Conservation (phyloP, 2,113 vertebrate species). For the Grus americana region DNA sequence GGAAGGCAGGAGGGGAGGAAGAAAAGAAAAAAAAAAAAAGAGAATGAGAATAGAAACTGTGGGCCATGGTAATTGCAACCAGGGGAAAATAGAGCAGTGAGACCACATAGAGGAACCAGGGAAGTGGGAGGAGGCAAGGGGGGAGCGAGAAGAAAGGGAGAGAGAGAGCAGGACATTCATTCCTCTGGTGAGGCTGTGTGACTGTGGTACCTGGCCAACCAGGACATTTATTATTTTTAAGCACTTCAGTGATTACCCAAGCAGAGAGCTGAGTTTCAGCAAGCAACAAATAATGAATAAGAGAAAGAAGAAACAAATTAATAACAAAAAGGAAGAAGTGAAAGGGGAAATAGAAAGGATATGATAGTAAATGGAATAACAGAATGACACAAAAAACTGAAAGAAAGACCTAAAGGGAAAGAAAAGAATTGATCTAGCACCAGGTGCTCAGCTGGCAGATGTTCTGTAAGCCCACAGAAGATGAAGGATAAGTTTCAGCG, state of each 20-base stretch:
- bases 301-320: not conserved
- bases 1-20: not conserved
- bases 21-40: not conserved
- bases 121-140: not conserved
- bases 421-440: not conserved
- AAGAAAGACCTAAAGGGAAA: not conserved
- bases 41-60: not conserved
- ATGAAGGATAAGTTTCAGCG: not conserved
- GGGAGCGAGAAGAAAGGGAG: not conserved
- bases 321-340: not conserved
- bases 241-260: not conserved
- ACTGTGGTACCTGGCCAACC: not conserved
- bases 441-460: not conserved
- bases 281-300: not conserved
- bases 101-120: not conserved
- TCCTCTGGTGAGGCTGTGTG: not conserved
- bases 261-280: not conserved
- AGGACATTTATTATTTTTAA: not conserved
- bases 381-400: not conserved
- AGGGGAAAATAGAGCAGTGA: not conserved
- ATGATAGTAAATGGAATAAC: not conserved
- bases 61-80: not conserved
- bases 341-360: not conserved
- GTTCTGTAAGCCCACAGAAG: not conserved
- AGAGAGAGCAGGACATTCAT: not conserved